These are phyloP conservation scores for Hyposoter dolosus DNA, from an alignment of 2,888 invertebrate genomes.

Conservation along the genomic window DNA sequence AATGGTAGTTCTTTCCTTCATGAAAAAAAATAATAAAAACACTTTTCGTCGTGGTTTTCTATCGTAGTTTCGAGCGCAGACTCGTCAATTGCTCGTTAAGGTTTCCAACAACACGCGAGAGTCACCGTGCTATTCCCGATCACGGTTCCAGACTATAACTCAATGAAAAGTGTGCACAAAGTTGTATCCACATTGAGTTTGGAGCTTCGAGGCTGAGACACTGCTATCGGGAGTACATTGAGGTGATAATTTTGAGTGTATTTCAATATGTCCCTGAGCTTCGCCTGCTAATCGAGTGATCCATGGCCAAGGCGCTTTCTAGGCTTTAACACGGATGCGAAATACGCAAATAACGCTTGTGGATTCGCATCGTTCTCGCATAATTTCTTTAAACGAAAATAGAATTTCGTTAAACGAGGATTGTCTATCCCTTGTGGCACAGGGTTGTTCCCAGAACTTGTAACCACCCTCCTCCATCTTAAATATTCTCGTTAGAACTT, in stretches of 20 bases:
- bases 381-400: not conserved
- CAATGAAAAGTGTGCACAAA: slow-evolving; percentile 23
- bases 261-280: not conserved
- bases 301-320: not conserved
- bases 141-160: not conserved
- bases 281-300: not conserved
- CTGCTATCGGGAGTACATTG: not conserved
- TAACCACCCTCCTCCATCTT: slow-evolving; percentile 12
- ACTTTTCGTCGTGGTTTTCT: slow-evolving; percentile 1
- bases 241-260: slow-evolving; percentile 8
- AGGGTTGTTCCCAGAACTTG: slow-evolving; percentile 27
- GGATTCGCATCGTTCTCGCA: not conserved
- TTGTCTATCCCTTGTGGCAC: not conserved
- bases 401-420: slow-evolving; percentile 18
- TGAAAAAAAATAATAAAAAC: not conserved
- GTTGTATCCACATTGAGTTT: not conserved
- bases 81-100: slow-evolving; percentile 31
- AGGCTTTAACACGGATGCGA: no score
- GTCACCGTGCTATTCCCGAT: slow-evolving; percentile 8
- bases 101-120: slow-evolving; percentile 11
- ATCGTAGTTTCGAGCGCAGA: not conserved
- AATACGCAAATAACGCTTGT: not conserved
- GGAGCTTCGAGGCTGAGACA: not conserved
- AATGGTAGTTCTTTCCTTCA: not conserved
- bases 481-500: slow-evolving; percentile 32